Conservation (phyloP, 2,888 invertebrate species). For the Nomada hirtipes region DNA sequence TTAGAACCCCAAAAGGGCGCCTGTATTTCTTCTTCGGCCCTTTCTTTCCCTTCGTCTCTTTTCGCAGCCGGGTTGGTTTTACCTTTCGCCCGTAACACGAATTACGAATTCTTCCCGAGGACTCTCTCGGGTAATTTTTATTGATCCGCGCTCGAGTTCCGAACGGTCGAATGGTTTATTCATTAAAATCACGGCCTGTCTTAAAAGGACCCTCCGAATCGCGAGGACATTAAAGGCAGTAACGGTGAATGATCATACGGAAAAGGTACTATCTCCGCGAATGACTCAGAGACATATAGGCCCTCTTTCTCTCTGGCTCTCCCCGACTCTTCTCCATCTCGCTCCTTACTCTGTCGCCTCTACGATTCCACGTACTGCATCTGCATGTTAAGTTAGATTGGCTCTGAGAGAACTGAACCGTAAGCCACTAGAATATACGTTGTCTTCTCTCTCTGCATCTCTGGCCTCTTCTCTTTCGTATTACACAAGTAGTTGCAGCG, state of each 20-base stretch:
- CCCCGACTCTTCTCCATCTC: neutral
- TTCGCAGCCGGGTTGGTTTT: neutral
- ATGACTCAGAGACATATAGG: constrained; percentile 59
- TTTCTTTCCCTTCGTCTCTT: neutral
- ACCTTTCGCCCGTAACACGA: neutral
- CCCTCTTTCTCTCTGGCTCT: constrained; percentile 16
- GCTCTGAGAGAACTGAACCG: constrained; percentile 76
- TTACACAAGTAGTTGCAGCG: too few relatives aligned
- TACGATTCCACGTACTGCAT: constrained; percentile 75
- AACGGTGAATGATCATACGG: constrained; percentile 52
- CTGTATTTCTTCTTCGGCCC: neutral
- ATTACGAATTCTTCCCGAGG: neutral
- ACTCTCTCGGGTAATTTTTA: constrained; percentile 26
- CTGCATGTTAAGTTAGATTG: constrained; percentile 78
- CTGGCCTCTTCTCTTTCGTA: constrained; percentile 30
- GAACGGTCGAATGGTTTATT: constrained; percentile 26
- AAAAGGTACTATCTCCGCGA: constrained; percentile 54
- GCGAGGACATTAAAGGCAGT: constrained; percentile 47
- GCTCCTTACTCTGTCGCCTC: constrained; percentile 37
- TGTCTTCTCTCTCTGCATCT: constrained; percentile 59
- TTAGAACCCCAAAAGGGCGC: neutral
- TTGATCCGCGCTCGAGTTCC: neutral
- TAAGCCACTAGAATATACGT: constrained; percentile 71
- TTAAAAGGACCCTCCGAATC: constrained; percentile 35
- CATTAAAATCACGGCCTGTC: constrained; percentile 40